Conservation (phyloP, 2,113 vertebrate species). For the Paradoxurus hermaphroditus region DNA sequence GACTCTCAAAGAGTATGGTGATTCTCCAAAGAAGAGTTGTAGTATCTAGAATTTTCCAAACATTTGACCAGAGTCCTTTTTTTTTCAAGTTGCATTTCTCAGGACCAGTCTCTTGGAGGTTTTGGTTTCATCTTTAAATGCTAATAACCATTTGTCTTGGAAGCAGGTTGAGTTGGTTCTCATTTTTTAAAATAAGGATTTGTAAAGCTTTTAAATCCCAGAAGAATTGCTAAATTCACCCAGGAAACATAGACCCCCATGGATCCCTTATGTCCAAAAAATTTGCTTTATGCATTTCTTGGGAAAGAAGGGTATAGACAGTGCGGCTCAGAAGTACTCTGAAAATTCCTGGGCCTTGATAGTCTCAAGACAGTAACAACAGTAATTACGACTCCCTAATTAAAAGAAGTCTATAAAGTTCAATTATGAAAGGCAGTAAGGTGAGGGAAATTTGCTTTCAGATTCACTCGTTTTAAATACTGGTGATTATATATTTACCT, state of each 20-base stretch:
- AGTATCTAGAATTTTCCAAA: neutral
- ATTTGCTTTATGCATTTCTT: neutral
- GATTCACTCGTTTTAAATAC: neutral
- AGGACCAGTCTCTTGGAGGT: neutral
- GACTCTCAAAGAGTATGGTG: neutral
- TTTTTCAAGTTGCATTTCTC: neutral
- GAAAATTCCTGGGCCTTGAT: neutral
- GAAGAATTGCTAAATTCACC: neutral
- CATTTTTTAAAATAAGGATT: neutral
- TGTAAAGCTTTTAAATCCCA: neutral
- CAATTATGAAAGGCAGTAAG: neutral
- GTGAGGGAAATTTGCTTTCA: conserved; percentile 25
- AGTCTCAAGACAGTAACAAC: neutral
- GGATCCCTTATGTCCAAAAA: neutral
- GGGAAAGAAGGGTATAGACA: neutral
- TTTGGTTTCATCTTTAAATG: neutral
- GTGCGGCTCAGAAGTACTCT: neutral
- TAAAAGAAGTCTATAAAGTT: neutral
- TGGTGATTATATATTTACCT: neutral
- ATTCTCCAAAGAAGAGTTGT: neutral
- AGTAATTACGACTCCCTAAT: conserved; percentile 21
- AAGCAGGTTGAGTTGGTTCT: neutral
- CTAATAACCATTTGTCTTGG: neutral
- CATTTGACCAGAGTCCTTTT: neutral
- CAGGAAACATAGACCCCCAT: neutral